Evolutionary conservation across 53 echinoderm and acorn worm species (phyloP).

Genomic region (Apostichopus leukothele): DNA sequence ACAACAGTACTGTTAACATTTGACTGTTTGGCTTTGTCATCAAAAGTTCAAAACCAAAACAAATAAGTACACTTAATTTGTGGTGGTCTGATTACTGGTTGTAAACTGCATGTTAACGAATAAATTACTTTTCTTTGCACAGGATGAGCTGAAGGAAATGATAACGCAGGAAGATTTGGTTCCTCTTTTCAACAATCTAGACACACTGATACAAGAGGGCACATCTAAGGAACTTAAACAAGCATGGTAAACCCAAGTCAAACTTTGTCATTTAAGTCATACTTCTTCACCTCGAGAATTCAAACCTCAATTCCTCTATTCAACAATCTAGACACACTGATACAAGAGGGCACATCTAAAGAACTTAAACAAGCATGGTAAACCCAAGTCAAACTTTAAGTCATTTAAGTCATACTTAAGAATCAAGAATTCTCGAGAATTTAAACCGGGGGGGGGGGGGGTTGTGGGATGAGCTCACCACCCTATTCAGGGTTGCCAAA

Average conservation of each 20-base stretch:
- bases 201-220: conserved; percentile 58
- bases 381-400: conserved; percentile 22
- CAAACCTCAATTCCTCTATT: conserved; percentile 69
- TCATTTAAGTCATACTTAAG: no score
- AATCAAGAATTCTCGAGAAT: no score
- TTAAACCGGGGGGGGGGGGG: no score
- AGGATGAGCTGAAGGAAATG: conserved; percentile 93
- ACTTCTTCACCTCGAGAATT: no score
- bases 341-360: conserved; percentile 54
- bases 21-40: no score
- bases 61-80: no score
- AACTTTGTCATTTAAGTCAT: no score
- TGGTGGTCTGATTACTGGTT: no score
- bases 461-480: no score
- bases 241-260: conserved; percentile 73
- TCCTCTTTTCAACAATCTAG: conserved; percentile 84
- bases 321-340: conserved; percentile 78
- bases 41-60: no score
- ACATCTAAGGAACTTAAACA: conserved; percentile 47
- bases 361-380: conserved; percentile 71
- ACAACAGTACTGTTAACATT: background rate
- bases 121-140: background rate
- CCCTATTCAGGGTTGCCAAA: background rate
- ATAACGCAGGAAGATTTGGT: conserved; percentile 89
- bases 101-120: no score